Base-by-base conservation (phyloP, 2,888 invertebrate genomes). In the Marronus borbonicus region DNA sequence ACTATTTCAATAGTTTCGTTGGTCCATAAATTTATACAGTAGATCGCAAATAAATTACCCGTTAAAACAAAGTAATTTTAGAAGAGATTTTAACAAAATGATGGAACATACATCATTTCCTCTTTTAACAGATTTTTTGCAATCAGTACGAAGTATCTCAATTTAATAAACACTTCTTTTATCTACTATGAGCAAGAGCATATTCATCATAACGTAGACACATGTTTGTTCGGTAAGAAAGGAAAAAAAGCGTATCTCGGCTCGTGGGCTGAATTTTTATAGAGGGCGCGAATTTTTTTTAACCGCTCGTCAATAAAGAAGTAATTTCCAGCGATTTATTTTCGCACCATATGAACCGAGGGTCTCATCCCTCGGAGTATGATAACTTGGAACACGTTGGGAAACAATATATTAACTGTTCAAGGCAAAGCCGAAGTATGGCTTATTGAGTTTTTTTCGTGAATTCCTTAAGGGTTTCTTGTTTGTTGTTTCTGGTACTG, bases 281-380 rank as follows among this genome's bases (percentile, higher is more conserved):
- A 58, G 24, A 17, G 17, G 55, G 55, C 20, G n/a, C 20, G 55
- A 20, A 12, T 44, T 44, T 58, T 58, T 58, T 24, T 58, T 58
- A 58, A 20, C 55, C 55, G 20, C 55, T 5, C 39, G 68, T 68
- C 68, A 49, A 68, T 68, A 50, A 68, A 68, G 28, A 50, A 68
- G 68, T 68, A 68, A 68, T 68, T 68, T 68, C 14, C 39, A 65
- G 17, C 66, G 44, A 65, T 68, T 24, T 68, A 58, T 68, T 36
- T 50, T 50, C 24, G 49, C 68, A 44, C 68, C 68, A 20, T n/a
- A 24, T n/a, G n/a, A n/a, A n/a, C n/a, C n/a, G n/a, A n/a, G n/a
- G n/a, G 49, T 28, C n/a, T 50, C 49, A 39, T 50, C 39, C 44
- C 39, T 12, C n/a, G n/a, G 39, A 68, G 24, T 39, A 50, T 68